Evolutionary conservation across 2,797 vertebrate species (phyloP).

Genomic region (Borostomias antarcticus): DNA sequence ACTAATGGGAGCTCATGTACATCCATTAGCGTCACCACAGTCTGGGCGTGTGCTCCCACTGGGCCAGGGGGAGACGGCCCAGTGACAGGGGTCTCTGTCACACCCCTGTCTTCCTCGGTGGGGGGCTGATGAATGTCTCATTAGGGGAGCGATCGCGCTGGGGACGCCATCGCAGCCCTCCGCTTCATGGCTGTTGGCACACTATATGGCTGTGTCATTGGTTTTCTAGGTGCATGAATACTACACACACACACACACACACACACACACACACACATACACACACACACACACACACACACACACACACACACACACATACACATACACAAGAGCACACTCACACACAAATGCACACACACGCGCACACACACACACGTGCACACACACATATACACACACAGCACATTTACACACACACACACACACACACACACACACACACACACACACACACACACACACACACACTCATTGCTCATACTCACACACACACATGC

Average conservation of each 20-base stretch:
- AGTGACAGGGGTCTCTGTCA: constrained; percentile 57
- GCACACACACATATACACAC: constrained; percentile 33
- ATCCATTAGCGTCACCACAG: constrained; percentile 66
- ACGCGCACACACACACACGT: not conserved
- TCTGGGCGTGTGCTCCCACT: constrained; percentile 51
- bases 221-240: not conserved
- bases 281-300: not conserved
- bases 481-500: constrained; percentile 11
- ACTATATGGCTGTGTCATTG: constrained; percentile 16
- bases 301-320: constrained; percentile 1
- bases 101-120: constrained; percentile 52
- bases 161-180: constrained; percentile 9
- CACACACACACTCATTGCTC: not conserved
- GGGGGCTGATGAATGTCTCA: constrained; percentile 60
- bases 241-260: too few species aligned
- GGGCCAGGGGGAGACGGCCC: constrained; percentile 37
- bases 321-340: too few species aligned
- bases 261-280: not conserved
- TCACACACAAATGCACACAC: not conserved
- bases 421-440: constrained; percentile 10
- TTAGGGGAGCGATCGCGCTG: constrained; percentile 53
- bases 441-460: constrained; percentile 24
- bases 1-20: constrained; percentile 47
- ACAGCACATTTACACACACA: too few species aligned
- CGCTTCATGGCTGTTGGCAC: constrained; percentile 47